Evolutionary conservation across 2,888 invertebrate species (phyloP), one percentile per base, ranked within the genome.

Genomic region (Antitype chi): DNA sequence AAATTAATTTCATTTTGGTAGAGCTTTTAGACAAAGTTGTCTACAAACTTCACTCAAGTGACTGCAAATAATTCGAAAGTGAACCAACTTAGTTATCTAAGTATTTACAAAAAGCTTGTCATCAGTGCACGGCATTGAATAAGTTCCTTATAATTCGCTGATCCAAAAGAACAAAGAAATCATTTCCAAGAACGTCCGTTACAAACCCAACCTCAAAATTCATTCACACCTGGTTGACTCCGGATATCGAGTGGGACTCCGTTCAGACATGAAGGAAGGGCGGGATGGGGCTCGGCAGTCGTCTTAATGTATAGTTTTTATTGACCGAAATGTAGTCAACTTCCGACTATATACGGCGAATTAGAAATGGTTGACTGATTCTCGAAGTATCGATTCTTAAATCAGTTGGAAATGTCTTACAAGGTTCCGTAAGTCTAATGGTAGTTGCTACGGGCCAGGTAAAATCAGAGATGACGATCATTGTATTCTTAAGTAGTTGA

Each of bases 171-270:
- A 81, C 57, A 59, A 72, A 66, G 66, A 67, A n/a, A 8, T 4
- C 0, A 32, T 32, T 53, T 57, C 43, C 20, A 62, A 55, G 17
- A 28, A 15, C 52, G 62, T 62, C 70, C 71, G 77, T 68, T 57
- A 74, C 57, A 55, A 76, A 32, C 79, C 85, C 77, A 77, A 77
- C 81, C 86, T 84, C 67, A 75, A 80, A 77, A 78, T 64, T 71
- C 13, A 38, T 76, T 70, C 76, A 78, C 81, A 85, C 75, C 38
- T 63, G 66, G 76, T 9, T 73, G 78, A 47, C 38, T 28, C 73
- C 79, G 89, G 86, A 82, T 59, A 66, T 67, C 28, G 75, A 77
- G n/a, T 20, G 76, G 80, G 81, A 63, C 80, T 85, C 59, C 85
- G 75, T 70, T 83, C 74, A 76, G 70, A 73, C 68, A 63, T 38